Percentiles rank a stretch among this genome's conserved stretches.
phyloP scores from a whole-genome alignment of 2,113 vertebrate genomes.

The Mionectes macconnelli region DNA sequence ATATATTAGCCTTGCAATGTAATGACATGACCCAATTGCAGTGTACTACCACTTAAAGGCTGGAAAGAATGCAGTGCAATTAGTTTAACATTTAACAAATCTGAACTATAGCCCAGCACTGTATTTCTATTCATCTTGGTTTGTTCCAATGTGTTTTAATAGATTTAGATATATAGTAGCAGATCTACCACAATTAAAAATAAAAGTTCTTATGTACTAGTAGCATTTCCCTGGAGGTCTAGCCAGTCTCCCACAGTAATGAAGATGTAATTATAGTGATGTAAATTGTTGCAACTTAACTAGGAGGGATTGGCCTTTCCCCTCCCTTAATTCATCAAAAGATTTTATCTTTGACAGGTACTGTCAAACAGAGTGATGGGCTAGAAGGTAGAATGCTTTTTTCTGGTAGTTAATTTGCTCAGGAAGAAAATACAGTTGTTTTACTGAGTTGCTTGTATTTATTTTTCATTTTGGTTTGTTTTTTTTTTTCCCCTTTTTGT shows the following conservation, averaged over 20 bases:
- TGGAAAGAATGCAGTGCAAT: neutral
- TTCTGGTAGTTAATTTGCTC: conserved; percentile 70
- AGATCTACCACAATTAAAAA: conserved; percentile 53
- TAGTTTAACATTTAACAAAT: neutral
- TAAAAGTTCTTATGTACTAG: conserved; percentile 23
- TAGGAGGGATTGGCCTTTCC: conserved; percentile 73
- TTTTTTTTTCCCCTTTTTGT: neutral
- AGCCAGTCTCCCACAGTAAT: conserved; percentile 71
- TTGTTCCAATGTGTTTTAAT: neutral
- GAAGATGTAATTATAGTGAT: conserved; percentile 81
- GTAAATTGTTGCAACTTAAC: conserved; percentile 75
- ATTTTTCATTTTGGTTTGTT: neutral
- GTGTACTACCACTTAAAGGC: neutral
- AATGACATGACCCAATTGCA: neutral
- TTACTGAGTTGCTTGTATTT: neutral
- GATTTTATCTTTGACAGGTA: conserved; percentile 78
- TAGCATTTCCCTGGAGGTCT: conserved; percentile 57
- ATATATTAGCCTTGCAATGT: neutral
- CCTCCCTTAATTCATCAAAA: conserved; percentile 70
- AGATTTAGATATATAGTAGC: neutral
- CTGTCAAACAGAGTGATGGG: conserved; percentile 56
- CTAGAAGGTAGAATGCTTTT: conserved; percentile 60
- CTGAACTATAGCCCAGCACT: neutral
- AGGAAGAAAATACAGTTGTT: neutral
- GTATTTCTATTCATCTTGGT: neutral